Conservation (phyloP, 2,113 vertebrate genomes). For the Casuarius casuarius region DNA sequence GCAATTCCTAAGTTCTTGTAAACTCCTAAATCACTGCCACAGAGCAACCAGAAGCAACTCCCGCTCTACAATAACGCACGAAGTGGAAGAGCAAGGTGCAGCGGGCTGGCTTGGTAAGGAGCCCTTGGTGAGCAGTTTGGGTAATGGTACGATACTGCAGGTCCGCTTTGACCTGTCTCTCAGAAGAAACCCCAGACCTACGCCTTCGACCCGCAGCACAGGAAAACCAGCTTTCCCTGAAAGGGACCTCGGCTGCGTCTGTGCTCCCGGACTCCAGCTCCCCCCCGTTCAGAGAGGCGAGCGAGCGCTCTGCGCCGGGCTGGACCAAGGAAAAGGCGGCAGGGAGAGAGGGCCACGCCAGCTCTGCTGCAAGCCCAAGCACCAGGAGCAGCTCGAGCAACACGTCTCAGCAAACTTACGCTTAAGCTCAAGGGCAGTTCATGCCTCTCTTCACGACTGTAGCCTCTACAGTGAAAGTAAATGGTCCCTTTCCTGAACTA, state of each 20-base stretch:
- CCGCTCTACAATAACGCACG: not conserved
- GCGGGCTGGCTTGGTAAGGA: not conserved
- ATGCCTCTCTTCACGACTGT: not conserved
- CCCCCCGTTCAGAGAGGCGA: not conserved
- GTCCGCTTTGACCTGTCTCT: not conserved
- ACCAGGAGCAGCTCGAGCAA: not conserved
- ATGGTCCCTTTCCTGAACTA: not conserved
- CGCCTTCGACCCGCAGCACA: not conserved
- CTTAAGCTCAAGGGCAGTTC: not conserved
- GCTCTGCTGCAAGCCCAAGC: not conserved
- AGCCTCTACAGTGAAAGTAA: not conserved
- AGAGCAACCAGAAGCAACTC: not conserved
- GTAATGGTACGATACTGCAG: not conserved
- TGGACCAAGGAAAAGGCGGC: not conserved
- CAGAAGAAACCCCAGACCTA: not conserved
- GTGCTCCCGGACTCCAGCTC: not conserved
- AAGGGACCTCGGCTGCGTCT: not conserved
- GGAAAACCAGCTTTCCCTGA: not conserved
- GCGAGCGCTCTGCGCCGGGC: not conserved
- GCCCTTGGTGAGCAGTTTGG: not conserved
- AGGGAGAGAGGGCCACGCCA: not conserved
- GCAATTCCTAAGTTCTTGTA: not conserved
- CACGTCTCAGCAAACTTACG: not conserved
- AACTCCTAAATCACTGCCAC: not conserved
- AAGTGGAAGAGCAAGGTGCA: not conserved